phyloP scores from a whole-genome alignment of 2,797 vertebrate species.

The Coendou prehensilis region DNA sequence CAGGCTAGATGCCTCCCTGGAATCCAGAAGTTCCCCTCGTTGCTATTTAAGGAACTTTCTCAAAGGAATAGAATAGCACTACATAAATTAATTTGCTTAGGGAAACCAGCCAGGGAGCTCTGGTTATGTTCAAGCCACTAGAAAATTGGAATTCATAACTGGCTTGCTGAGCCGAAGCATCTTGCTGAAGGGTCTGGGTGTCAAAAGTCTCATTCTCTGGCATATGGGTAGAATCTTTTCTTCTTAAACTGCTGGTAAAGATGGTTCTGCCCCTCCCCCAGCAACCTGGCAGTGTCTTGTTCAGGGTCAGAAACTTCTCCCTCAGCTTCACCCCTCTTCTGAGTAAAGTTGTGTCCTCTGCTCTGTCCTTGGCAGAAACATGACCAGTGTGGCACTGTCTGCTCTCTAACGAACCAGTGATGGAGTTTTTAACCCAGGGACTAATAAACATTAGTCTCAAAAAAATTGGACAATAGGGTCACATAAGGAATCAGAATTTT shows the following conservation, averaged over 20 bases:
- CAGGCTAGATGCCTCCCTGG: neutral
- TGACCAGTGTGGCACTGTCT: neutral
- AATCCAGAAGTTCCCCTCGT: neutral
- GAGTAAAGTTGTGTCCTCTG: neutral
- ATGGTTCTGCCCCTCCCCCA: neutral
- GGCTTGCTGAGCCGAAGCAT: neutral
- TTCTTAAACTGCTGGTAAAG: neutral
- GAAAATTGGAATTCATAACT: neutral
- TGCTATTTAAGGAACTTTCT: slow-evolving; percentile 69
- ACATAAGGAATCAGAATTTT: slow-evolving; percentile 28
- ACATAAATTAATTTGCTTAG: slow-evolving; percentile 27
- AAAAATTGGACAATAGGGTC: neutral
- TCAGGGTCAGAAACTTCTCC: neutral
- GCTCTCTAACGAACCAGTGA: neutral
- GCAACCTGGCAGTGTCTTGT: neutral
- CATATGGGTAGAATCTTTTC: neutral
- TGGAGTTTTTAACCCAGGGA: neutral
- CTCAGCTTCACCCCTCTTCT: neutral
- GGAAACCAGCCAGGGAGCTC: slow-evolving; percentile 51
- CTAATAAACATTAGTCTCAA: neutral
- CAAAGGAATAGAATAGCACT: slow-evolving; percentile 24
- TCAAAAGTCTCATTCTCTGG: neutral
- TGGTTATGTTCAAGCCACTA: neutral
- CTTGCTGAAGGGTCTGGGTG: neutral
- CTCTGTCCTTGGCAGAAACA: neutral